Conservation (phyloP, 2,797 vertebrate genomes). For the Phalanger gymnotis region DNA sequence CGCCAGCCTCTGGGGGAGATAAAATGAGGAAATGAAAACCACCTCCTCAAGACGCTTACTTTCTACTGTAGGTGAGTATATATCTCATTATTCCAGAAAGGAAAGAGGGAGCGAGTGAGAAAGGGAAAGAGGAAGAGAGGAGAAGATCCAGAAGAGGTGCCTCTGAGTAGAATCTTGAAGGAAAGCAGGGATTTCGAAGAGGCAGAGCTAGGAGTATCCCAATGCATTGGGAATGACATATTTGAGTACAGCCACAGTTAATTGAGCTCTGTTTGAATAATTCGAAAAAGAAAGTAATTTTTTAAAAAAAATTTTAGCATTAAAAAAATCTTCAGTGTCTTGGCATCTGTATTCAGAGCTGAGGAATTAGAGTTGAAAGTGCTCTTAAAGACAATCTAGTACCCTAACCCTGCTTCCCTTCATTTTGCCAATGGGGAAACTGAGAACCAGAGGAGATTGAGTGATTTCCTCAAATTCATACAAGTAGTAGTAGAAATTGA, state of each 20-base stretch:
- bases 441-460: no score
- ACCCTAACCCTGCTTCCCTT: no score
- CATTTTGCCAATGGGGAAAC: no score
- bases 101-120: not conserved
- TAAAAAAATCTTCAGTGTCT: not conserved
- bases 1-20: not conserved
- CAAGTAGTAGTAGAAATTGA: no score
- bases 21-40: not conserved
- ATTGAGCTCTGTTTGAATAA: not conserved
- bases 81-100: not conserved
- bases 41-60: not conserved
- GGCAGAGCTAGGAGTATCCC: not conserved
- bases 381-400: no score
- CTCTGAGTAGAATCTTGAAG: not conserved
- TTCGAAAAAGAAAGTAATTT: not conserved
- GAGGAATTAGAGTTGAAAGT: no score
- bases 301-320: no score
- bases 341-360: not conserved
- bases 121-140: not conserved
- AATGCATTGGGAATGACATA: not conserved
- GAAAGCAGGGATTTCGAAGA: not conserved
- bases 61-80: not conserved
- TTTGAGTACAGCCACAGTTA: not conserved
- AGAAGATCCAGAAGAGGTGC: not conserved
- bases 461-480: no score